These are phyloP conservation scores for Therioaphis trifolii DNA, from an alignment of 2,888 invertebrate species.

Conservation along the genomic window DNA sequence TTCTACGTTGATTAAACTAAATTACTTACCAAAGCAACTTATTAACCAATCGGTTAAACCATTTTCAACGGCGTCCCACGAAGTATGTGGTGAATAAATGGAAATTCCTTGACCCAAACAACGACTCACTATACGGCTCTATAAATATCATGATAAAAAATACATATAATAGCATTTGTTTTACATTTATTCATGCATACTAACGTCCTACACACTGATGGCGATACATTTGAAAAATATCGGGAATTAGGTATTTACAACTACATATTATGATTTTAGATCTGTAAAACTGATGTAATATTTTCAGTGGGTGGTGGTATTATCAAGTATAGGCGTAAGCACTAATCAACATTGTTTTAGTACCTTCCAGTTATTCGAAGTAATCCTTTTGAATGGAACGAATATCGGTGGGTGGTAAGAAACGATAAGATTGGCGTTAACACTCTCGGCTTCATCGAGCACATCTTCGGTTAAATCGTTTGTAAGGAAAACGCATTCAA, in stretches of 20 bases:
- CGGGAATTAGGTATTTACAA: too few relatives aligned
- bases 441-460: conserved; percentile 80
- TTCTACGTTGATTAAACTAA: not conserved
- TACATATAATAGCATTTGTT: too few relatives aligned
- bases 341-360: not conserved
- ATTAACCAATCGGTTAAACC: conserved; percentile 97
- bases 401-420: conserved; percentile 98
- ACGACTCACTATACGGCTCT: conserved; percentile 82
- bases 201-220: too few relatives aligned
- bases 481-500: conserved; percentile 82
- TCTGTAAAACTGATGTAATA: too few relatives aligned
- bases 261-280: too few relatives aligned
- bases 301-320: too few relatives aligned
- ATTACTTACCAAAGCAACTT: conserved; percentile 72
- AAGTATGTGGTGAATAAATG: conserved; percentile 92
- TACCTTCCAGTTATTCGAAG: conserved; percentile 77
- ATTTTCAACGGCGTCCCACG: conserved; percentile 84
- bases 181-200: too few relatives aligned
- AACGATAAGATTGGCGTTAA: conserved; percentile 81
- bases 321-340: too few relatives aligned
- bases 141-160: conserved; percentile 66
- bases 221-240: too few relatives aligned
- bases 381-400: conserved; percentile 81
- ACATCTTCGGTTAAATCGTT: conserved; percentile 93
- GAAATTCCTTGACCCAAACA: conserved; percentile 88